Conservation (phyloP, 2,113 vertebrate genomes). For the Gymnarchus niloticus region DNA sequence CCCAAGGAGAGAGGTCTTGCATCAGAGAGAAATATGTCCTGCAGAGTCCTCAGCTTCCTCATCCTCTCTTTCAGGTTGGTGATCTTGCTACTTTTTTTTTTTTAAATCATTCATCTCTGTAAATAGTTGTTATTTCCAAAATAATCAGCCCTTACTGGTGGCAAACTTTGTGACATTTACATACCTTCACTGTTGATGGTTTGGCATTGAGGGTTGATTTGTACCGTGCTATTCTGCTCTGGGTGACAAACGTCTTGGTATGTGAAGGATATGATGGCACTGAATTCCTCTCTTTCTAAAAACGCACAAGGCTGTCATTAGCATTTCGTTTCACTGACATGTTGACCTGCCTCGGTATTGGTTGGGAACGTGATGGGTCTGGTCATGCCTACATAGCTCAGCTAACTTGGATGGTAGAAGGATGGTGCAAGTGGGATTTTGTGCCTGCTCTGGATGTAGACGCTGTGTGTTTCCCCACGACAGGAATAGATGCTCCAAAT, state of each 20-base stretch:
- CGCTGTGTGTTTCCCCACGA: constrained; percentile 25
- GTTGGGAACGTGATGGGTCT: constrained; percentile 25
- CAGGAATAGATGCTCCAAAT: constrained; percentile 50
- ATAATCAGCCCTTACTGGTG: constrained; percentile 19
- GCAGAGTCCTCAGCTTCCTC: constrained; percentile 40
- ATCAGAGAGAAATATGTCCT: constrained; percentile 33
- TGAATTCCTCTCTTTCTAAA: constrained; percentile 42
- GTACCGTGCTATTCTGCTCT: neutral
- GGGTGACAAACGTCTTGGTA: constrained; percentile 34
- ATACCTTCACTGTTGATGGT: constrained; percentile 34
- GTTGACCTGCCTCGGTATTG: neutral
- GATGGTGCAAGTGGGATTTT: constrained; percentile 27
- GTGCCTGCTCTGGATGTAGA: neutral
- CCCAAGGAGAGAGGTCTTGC: constrained; percentile 20
- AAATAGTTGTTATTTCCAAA: constrained; percentile 8
- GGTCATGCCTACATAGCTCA: constrained; percentile 28
- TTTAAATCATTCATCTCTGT: constrained; percentile 25
- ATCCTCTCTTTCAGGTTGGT: constrained; percentile 51
- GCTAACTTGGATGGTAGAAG: constrained; percentile 19
- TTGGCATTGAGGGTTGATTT: neutral
- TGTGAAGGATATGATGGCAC: constrained; percentile 44
- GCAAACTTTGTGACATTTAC: constrained; percentile 42
- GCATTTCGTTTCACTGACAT: constrained; percentile 26
- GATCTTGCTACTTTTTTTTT: constrained; percentile 42
- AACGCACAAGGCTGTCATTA: constrained; percentile 46